phyloP scores from a whole-genome alignment of 1,140 invertebrate species.

The Zaprionus tsacasi region DNA sequence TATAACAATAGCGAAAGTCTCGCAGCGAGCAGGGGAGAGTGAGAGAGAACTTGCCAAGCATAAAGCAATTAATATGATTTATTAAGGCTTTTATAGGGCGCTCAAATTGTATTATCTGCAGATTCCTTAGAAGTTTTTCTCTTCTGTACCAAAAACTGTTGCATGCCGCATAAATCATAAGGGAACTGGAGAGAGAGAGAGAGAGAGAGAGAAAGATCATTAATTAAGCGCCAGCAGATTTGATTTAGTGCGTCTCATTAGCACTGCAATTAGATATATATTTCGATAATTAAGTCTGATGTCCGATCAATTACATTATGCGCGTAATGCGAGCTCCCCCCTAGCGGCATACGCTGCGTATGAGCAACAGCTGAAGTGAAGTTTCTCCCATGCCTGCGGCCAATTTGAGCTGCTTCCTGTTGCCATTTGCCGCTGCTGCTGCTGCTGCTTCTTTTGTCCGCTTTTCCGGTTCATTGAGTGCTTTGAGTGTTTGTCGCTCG shows the following conservation, averaged over 20 bases:
- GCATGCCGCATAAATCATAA: conserved; percentile 18
- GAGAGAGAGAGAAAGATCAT: conserved; percentile 4
- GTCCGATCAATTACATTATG: conserved; percentile 34
- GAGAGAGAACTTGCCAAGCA: conserved; percentile 16
- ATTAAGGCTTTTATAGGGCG: conserved; percentile 47
- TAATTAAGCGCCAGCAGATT: conserved; percentile 38
- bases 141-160: not conserved
- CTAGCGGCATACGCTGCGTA: conserved; percentile 24
- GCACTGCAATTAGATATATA: conserved; percentile 29
- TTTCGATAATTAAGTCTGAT: conserved; percentile 28
- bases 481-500: conserved; percentile 59
- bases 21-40: not conserved
- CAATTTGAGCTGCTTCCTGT: conserved; percentile 19
- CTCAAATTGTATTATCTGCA: conserved; percentile 37
- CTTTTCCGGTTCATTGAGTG: conserved; percentile 52
- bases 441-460: conserved; percentile 31
- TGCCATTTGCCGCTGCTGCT: not conserved
- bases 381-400: conserved; percentile 22
- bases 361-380: conserved; percentile 22
- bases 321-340: not conserved
- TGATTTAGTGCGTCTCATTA: conserved; percentile 36
- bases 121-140: conserved; percentile 16
- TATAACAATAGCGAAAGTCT: conserved; percentile 32
- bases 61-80: conserved; percentile 73
- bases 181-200: too few species aligned